Percentiles rank a stretch among this genome's conserved stretches.
phyloP scores from a whole-genome alignment of 1,140 invertebrate species.

The Ephestia elutella region DNA sequence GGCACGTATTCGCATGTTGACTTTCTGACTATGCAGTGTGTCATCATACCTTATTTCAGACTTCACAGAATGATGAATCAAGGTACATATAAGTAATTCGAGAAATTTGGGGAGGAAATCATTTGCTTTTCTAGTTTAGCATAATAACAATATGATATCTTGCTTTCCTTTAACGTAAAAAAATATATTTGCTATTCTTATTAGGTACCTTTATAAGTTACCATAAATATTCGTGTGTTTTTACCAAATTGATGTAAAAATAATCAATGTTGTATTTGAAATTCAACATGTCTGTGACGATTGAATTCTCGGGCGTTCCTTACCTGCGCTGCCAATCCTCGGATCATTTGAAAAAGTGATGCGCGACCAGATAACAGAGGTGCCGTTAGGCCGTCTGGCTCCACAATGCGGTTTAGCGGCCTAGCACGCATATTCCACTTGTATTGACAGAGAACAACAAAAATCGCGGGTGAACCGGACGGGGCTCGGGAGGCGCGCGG shows the following conservation, averaged over 20 bases:
- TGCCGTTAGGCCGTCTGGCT: constrained; percentile 60
- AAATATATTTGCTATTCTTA: too few relatives aligned
- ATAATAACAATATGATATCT: too few relatives aligned
- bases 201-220: too few relatives aligned
- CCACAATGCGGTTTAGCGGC: constrained; percentile 57
- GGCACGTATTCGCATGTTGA: neutral
- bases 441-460: constrained; percentile 49
- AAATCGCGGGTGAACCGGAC: constrained; percentile 38
- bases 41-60: too few relatives aligned
- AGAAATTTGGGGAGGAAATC: too few relatives aligned
- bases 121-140: too few relatives aligned
- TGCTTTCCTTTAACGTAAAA: too few relatives aligned
- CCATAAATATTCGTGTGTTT: too few relatives aligned
- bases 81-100: too few relatives aligned
- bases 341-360: constrained; percentile 29
- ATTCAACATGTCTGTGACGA: neutral
- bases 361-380: constrained; percentile 31
- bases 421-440: constrained; percentile 39
- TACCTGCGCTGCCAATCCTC: constrained; percentile 15
- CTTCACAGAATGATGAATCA: too few relatives aligned
- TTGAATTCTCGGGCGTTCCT: neutral
- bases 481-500: constrained; percentile 28
- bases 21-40: too few relatives aligned
- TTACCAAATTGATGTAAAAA: too few relatives aligned
- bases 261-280: neutral